Conservation (phyloP, 2,797 vertebrate genomes). For the Prunella strophiata region DNA sequence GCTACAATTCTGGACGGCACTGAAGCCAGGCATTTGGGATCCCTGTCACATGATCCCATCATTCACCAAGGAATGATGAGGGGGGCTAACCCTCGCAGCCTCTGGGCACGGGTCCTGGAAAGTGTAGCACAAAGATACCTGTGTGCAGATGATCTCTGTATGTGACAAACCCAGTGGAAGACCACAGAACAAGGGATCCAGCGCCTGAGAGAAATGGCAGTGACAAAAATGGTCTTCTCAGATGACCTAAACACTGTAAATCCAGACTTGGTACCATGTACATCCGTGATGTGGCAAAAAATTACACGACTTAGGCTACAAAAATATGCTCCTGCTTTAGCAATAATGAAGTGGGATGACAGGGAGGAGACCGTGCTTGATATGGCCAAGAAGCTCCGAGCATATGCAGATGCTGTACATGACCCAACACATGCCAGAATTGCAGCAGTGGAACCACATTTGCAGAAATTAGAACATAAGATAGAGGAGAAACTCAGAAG, state of each 20-base stretch:
- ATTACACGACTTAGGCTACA: background rate
- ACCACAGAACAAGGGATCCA: background rate
- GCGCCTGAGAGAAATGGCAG: background rate
- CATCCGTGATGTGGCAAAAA: background rate
- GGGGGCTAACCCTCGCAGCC: background rate
- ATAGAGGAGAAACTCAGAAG: background rate
- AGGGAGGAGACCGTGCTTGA: background rate
- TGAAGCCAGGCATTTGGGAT: background rate
- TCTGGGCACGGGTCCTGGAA: background rate
- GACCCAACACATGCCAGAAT: background rate
- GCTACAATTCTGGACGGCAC: background rate
- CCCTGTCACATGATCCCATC: background rate
- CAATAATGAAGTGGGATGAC: background rate
- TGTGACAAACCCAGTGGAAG: background rate
- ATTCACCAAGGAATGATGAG: background rate
- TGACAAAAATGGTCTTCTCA: background rate
- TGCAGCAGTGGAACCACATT: background rate
- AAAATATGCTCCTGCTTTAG: background rate
- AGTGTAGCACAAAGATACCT: background rate
- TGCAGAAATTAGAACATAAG: background rate
- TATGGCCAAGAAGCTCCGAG: background rate
- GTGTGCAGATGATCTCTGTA: background rate
- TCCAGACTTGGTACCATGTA: background rate
- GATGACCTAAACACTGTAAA: background rate
- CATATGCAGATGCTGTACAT: background rate